A percentile compares a stretch with the other conserved stretches of the same genome.
Evolutionary conservation across 1,140 invertebrate genomes (phyloP).

Genomic region (Cydia strobilella): DNA sequence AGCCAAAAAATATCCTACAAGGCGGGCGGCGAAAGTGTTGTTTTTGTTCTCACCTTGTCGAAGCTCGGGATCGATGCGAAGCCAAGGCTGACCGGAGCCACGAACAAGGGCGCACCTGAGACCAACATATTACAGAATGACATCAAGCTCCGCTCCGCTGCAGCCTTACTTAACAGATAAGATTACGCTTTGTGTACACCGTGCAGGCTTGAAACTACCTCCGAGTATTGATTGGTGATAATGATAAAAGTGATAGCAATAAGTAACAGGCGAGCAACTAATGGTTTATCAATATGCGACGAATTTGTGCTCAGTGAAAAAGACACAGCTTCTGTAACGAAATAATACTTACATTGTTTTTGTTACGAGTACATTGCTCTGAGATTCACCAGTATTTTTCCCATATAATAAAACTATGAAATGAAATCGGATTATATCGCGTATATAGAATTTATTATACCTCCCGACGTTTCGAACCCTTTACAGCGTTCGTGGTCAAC

Average conservation of each 20-base stretch:
- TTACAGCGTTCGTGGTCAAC: too few species aligned
- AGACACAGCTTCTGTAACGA: background rate
- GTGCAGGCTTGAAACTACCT: slow-evolving; percentile 38
- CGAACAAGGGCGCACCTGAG: slow-evolving; percentile 61
- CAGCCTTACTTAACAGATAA: slow-evolving; percentile 52
- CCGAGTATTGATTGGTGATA: slow-evolving; percentile 40
- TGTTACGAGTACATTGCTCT: slow-evolving; percentile 14
- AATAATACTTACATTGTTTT: background rate
- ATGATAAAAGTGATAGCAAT: slow-evolving; percentile 36
- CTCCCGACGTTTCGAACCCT: too few species aligned
- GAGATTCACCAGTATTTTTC: background rate
- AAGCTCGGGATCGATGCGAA: slow-evolving; percentile 33
- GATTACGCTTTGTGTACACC: slow-evolving; percentile 44
- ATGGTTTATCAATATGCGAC: slow-evolving; percentile 1
- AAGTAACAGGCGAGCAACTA: background rate
- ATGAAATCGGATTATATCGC: too few species aligned
- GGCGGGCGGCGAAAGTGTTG: background rate
- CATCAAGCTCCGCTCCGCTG: slow-evolving; percentile 31
- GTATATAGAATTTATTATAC: too few species aligned
- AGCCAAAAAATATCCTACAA: background rate
- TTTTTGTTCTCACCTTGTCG: slow-evolving; percentile 34
- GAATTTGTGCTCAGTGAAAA: background rate
- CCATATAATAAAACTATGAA: too few species aligned
- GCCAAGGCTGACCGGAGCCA: slow-evolving; percentile 40
- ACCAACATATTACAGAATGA: slow-evolving; percentile 58